Evolutionary conservation across 1,140 invertebrate species (phyloP).

Genomic region (Metopolophium dirhodum): DNA sequence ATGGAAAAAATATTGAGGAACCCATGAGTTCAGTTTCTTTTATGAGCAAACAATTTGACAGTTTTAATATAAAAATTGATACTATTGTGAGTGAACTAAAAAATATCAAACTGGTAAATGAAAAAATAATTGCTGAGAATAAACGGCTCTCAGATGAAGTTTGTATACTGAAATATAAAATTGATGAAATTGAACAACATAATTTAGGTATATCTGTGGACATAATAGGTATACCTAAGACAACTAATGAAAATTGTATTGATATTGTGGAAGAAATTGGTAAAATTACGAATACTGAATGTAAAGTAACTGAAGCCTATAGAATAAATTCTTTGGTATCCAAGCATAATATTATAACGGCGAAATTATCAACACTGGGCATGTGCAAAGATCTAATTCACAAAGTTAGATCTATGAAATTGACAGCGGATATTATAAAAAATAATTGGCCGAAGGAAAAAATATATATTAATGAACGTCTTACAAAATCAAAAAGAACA

Average conservation of each 20-base stretch:
- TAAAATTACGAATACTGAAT: neutral
- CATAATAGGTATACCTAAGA: constrained; percentile 19
- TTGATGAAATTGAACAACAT: constrained; percentile 8
- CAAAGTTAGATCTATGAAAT: too few relatives aligned
- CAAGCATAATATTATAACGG: too few relatives aligned
- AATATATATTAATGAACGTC: neutral
- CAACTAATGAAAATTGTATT: constrained; percentile 2
- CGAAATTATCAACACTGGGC: too few relatives aligned
- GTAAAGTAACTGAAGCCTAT: too few relatives aligned
- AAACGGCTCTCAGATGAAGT: constrained; percentile 1
- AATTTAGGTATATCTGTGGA: neutral
- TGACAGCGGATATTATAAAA: neutral
- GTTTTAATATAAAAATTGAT: constrained; percentile 8
- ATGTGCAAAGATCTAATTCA: too few relatives aligned
- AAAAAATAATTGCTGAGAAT: neutral
- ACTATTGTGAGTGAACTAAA: neutral
- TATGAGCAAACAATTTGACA: constrained; percentile 13
- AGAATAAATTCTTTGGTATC: too few relatives aligned
- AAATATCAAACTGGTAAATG: neutral
- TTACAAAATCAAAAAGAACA: constrained; percentile 21
- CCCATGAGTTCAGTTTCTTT: neutral
- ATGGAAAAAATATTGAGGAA: constrained; percentile 6
- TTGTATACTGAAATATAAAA: neutral
- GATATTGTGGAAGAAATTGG: neutral
- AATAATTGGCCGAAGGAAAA: constrained; percentile 11